Percentiles rank a stretch among this genome's conserved stretches.
Conservation (phyloP, 2,113 vertebrate genomes). For the Oceanodroma tethys region DNA sequence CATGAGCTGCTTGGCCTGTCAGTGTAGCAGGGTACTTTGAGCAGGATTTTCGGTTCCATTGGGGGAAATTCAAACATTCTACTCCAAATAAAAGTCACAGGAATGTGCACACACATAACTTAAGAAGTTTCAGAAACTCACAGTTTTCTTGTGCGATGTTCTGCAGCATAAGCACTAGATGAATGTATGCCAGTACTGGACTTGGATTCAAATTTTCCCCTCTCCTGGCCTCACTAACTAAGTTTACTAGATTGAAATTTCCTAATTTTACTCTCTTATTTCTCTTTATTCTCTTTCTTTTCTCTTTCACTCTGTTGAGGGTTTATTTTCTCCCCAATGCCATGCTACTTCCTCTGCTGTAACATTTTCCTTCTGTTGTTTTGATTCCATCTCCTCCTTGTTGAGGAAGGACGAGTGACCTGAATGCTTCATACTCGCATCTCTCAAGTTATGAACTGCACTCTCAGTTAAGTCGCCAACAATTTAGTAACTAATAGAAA, state of each 20-base stretch:
- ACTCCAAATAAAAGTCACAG: not conserved
- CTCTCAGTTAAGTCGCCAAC: not conserved
- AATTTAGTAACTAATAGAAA: not conserved
- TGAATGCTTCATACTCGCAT: not conserved
- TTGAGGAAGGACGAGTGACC: not conserved
- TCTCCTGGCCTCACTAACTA: not conserved
- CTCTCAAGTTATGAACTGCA: not conserved
- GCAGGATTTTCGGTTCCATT: not conserved
- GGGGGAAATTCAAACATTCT: constrained; percentile 1
- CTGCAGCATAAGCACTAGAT: not conserved
- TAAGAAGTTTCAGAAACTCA: not conserved
- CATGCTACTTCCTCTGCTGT: not conserved
- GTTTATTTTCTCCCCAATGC: not conserved
- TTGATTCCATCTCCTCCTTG: not conserved
- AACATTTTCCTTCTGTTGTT: not conserved
- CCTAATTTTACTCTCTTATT: not conserved
- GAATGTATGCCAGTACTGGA: not conserved
- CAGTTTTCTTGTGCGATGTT: not conserved
- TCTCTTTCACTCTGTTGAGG: not conserved
- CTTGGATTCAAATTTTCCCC: not conserved
- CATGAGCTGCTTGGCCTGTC: not conserved
- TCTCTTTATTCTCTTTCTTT: not conserved
- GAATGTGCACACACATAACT: not conserved
- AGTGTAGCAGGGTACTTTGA: not conserved
- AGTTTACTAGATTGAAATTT: not conserved